Conservation (phyloP, 1,140 invertebrate genomes). For the Physella acuta region DNA sequence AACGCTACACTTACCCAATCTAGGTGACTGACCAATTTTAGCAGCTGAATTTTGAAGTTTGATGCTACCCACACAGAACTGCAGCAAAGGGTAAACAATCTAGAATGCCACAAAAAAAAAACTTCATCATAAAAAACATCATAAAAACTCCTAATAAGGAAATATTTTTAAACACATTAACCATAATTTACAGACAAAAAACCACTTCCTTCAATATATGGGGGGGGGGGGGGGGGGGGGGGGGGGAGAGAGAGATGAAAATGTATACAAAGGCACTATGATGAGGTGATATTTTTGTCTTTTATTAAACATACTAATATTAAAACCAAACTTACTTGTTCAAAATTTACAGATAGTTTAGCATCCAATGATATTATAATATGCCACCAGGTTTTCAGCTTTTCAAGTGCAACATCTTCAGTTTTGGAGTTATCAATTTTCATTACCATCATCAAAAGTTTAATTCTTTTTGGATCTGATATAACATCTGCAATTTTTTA, state of each 20-base stretch:
- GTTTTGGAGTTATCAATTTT: constrained; percentile 48
- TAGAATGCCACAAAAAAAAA: no score
- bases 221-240: no score
- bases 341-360: constrained; percentile 48
- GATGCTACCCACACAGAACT: no score
- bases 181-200: no score
- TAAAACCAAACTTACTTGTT: constrained; percentile 41
- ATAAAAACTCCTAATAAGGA: no score
- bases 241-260: background rate
- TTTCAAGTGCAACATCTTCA: constrained; percentile 46
- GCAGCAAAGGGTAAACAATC: no score
- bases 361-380: constrained; percentile 45
- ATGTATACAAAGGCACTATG: background rate
- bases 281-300: background rate
- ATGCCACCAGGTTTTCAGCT: constrained; percentile 55
- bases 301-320: background rate
- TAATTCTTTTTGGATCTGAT: constrained; percentile 46
- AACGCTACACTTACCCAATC: no score
- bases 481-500: constrained; percentile 39
- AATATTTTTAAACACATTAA: no score
- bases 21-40: no score
- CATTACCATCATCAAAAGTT: constrained; percentile 55
- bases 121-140: no score
- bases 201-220: no score
- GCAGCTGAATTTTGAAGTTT: no score